Conservation (phyloP, 2,797 vertebrate species). For the Decapterus maruadsi region DNA sequence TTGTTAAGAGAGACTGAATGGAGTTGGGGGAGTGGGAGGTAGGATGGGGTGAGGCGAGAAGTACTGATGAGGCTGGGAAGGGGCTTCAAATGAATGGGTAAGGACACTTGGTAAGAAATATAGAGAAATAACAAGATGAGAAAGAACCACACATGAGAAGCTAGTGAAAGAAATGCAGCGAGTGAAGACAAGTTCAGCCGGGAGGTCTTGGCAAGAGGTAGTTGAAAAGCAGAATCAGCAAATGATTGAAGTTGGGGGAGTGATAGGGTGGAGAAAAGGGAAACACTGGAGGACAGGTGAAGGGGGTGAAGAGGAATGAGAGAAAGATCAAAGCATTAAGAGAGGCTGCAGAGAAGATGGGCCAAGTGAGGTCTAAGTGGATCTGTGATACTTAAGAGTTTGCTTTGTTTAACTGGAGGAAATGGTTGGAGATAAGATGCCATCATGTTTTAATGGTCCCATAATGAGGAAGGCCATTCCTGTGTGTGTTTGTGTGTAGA, state of each 20-base stretch:
- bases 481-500: slow-evolving; percentile 34
- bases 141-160: slow-evolving; percentile 40
- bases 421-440: slow-evolving; percentile 68
- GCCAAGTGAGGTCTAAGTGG: slow-evolving; percentile 44
- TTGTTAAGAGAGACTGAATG: slow-evolving; percentile 68
- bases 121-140: slow-evolving; percentile 34
- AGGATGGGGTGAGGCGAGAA: slow-evolving; percentile 47
- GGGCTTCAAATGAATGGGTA: slow-evolving; percentile 47
- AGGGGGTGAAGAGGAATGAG: slow-evolving; percentile 31
- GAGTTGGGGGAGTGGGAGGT: slow-evolving; percentile 20
- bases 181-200: slow-evolving; percentile 11
- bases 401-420: slow-evolving; percentile 61
- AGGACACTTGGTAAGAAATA: slow-evolving; percentile 45
- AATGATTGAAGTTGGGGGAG: slow-evolving; percentile 12
- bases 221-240: slow-evolving; percentile 24
- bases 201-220: slow-evolving; percentile 26
- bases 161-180: not conserved
- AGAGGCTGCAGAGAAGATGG: slow-evolving; percentile 15
- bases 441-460: slow-evolving; percentile 51
- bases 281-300: slow-evolving; percentile 51
- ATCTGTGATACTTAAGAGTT: slow-evolving; percentile 51
- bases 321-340: slow-evolving; percentile 40
- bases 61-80: slow-evolving; percentile 51
- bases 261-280: slow-evolving; percentile 5
- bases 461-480: slow-evolving; percentile 38